A percentile compares a stretch with the other conserved stretches of the same genome.
Evolutionary conservation across 1,140 invertebrate species (phyloP).

Genomic region (Ptiloglossa arizonensis): DNA sequence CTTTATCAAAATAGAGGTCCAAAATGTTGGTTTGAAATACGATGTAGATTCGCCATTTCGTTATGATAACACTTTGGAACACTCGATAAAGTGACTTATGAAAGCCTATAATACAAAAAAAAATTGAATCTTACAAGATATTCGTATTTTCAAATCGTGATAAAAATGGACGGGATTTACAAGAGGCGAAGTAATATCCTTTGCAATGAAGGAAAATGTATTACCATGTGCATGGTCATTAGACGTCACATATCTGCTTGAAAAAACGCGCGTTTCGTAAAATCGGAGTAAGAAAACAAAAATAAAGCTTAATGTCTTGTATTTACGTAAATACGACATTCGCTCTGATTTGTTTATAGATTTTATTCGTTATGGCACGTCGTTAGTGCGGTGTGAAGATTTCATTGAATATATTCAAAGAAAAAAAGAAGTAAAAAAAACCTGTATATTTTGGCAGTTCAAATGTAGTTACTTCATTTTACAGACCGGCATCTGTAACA

Average conservation of each 20-base stretch:
- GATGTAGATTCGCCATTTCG: neutral
- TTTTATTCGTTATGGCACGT: slow-evolving; percentile 41
- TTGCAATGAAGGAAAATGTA: slow-evolving; percentile 11
- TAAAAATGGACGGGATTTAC: slow-evolving; percentile 63
- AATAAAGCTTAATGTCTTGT: neutral
- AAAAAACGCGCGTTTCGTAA: neutral
- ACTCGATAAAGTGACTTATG: neutral
- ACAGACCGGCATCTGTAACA: neutral
- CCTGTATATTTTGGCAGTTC: slow-evolving; percentile 54
- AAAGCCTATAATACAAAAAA: neutral
- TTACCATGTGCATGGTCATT: neutral
- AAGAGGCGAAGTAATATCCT: slow-evolving; percentile 30
- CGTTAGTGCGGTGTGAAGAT: slow-evolving; percentile 10
- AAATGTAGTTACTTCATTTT: slow-evolving; percentile 7
- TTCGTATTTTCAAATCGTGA: slow-evolving; percentile 26
- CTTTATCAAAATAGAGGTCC: neutral
- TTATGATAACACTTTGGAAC: neutral
- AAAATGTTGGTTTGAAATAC: neutral
- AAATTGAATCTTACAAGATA: neutral
- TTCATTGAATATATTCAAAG: neutral
- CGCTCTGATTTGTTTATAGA: slow-evolving; percentile 13
- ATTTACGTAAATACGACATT: neutral
- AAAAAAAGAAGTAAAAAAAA: neutral
- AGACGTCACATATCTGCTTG: neutral
- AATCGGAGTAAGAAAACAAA: neutral